A percentile compares a stretch with the other conserved stretches of the same genome.
Evolutionary conservation across 2,888 invertebrate species (phyloP).

Genomic region (Catocala nupta): DNA sequence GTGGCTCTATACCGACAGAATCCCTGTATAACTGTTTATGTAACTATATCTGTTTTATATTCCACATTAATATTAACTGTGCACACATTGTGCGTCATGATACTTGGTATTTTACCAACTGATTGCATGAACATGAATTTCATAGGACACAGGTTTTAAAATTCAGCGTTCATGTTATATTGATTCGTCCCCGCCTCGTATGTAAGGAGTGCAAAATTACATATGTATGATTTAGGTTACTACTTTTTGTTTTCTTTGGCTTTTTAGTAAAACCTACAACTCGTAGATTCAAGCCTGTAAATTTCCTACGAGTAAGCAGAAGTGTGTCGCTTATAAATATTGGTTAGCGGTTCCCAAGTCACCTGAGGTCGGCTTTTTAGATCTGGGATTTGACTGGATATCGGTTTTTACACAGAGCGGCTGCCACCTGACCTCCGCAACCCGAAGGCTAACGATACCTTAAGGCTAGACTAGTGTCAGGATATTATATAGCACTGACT

Average conservation of each 20-base stretch:
- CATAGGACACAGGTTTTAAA: conserved; percentile 65
- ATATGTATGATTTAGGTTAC: conserved; percentile 36
- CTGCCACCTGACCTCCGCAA: too few species aligned
- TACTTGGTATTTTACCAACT: conserved; percentile 69
- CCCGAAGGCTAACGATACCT: too few species aligned
- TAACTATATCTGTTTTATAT: conserved; percentile 74
- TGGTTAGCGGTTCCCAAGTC: too few species aligned
- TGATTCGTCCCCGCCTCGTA: conserved; percentile 44
- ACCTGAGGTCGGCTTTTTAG: too few species aligned
- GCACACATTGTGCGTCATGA: conserved; percentile 72
- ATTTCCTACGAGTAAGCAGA: not conserved
- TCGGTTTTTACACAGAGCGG: too few species aligned
- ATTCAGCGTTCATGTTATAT: conserved; percentile 57
- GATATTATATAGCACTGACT: too few species aligned
- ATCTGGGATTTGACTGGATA: too few species aligned
- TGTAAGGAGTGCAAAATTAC: conserved; percentile 43
- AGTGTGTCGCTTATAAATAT: too few species aligned
- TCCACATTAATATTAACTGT: conserved; percentile 83
- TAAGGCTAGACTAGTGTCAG: too few species aligned
- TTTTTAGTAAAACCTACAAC: too few species aligned
- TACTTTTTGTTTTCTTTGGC: conserved; percentile 37
- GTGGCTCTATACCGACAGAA: conserved; percentile 17
- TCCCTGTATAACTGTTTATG: conserved; percentile 56
- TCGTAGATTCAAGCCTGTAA: not conserved
- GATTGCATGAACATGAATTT: conserved; percentile 63